Evolutionary conservation across 2,113 vertebrate genomes (phyloP).

Genomic region (Dermatemys mawii): DNA sequence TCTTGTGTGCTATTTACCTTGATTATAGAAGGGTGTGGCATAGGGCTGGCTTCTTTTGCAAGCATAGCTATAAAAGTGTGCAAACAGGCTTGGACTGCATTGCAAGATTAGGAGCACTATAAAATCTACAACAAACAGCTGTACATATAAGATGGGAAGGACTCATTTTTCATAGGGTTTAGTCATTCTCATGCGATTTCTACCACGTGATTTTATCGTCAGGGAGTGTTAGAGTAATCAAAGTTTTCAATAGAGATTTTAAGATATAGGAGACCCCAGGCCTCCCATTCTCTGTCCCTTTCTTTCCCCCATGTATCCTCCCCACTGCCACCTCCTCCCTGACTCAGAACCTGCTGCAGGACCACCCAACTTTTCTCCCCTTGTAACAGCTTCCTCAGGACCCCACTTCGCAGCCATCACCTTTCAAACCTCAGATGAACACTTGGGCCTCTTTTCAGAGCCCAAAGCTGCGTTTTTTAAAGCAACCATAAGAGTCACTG

Average conservation of each 20-base stretch:
- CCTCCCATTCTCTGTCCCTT: neutral
- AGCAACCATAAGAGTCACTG: neutral
- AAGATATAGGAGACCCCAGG: neutral
- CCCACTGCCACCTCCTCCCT: neutral
- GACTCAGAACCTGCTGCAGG: neutral
- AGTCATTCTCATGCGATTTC: neutral
- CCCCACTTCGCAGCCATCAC: neutral
- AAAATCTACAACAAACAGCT: neutral
- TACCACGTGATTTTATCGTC: neutral
- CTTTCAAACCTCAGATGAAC: accelerated
- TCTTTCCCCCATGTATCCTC: neutral
- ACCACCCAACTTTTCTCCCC: neutral
- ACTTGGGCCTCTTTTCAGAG: neutral
- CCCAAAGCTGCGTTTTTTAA: accelerated
- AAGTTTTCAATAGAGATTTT: neutral
- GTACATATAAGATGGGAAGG: neutral
- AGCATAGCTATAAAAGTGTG: neutral
- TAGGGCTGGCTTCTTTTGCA: neutral
- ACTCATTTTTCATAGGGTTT: no score
- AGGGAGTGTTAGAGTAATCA: accelerated
- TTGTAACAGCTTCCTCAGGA: neutral
- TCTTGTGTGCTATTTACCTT: neutral
- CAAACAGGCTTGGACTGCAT: neutral
- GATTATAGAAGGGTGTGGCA: neutral
- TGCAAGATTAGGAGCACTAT: accelerated